Conservation (phyloP, 2,113 vertebrate genomes). For the Grammomys surdaster region DNA sequence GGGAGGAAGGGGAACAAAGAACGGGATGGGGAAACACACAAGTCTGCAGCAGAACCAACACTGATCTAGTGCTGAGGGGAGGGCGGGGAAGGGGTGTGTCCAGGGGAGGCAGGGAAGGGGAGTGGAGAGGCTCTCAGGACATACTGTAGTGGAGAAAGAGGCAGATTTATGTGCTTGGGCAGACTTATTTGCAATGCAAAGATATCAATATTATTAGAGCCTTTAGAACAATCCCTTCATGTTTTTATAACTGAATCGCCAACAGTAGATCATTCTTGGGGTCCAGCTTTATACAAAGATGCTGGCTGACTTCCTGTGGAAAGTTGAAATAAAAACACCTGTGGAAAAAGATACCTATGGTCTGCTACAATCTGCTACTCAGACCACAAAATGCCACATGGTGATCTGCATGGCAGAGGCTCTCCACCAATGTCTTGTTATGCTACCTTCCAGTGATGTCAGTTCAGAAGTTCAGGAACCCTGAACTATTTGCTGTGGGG, state of each 20-base stretch:
- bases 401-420: neutral
- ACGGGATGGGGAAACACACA: too few relatives aligned
- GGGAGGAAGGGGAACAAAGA: too few relatives aligned
- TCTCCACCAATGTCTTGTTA: neutral
- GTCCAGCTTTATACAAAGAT: neutral
- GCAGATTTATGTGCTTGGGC: neutral
- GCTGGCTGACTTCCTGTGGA: neutral
- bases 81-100: too few relatives aligned
- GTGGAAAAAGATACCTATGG: neutral
- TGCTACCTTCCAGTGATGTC: conserved; percentile 12
- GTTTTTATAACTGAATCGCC: neutral
- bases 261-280: neutral
- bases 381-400: neutral
- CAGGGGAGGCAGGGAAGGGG: neutral
- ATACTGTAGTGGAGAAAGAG: neutral
- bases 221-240: neutral
- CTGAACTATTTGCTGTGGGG: neutral
- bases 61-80: neutral
- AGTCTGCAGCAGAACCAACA: neutral
- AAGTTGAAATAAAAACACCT: neutral
- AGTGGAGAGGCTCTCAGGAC: neutral
- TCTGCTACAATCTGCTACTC: neutral
- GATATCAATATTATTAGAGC: neutral
- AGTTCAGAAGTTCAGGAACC: neutral
- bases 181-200: neutral